Base-by-base conservation (phyloP, 2,888 invertebrate species). In the Baccha elongata region DNA sequence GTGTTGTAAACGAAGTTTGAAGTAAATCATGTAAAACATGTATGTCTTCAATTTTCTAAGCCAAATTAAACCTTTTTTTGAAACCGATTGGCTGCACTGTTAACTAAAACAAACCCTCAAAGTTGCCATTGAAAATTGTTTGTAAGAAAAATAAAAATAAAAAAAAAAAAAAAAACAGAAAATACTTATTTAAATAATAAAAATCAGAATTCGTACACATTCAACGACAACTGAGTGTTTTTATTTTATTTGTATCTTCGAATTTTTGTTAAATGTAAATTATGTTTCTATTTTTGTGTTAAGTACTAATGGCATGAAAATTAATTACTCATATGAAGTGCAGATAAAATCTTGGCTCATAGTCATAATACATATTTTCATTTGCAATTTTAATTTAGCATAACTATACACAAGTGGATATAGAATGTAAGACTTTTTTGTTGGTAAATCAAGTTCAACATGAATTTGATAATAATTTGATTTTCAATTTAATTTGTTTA, bases 301-400 rank as follows among this genome's bases (percentile, higher is more conserved):
- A 69, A 64, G 75, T 58, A 65, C 60, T 71, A 65, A 75, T 81
- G 75, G 58, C 60, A 46, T 19, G 23, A 26, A 80, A 81, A 81
- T 81, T 81, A 81, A 81, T 81, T 81, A 81, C 69, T 65, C 75
- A 71, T 71, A 44, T 60, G 65, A 81, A 58, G 71, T 75, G 50
- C 46, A 60, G 21, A 71, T 64, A 29, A 64, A 64, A 74, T 69
- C 42, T 75, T 75, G 75, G 60, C 71, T 75, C 55, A 58, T 52
- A 62, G n/a, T n/a, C n/a, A n/a, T n/a, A n/a, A n/a, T n/a, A n/a
- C 68, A 55, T 7, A 35, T 48, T 40, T 64, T 15, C 29, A 65
- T 65, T 52, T 55, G 21, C 40, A 69, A 55, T 69, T 64, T 65
- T 55, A 15, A 8, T 40, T 42, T 35, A 3, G 15, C 10, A 8